Evolutionary conservation across 2,113 vertebrate species (phyloP).

Genomic region (Shinisaurus crocodilurus): DNA sequence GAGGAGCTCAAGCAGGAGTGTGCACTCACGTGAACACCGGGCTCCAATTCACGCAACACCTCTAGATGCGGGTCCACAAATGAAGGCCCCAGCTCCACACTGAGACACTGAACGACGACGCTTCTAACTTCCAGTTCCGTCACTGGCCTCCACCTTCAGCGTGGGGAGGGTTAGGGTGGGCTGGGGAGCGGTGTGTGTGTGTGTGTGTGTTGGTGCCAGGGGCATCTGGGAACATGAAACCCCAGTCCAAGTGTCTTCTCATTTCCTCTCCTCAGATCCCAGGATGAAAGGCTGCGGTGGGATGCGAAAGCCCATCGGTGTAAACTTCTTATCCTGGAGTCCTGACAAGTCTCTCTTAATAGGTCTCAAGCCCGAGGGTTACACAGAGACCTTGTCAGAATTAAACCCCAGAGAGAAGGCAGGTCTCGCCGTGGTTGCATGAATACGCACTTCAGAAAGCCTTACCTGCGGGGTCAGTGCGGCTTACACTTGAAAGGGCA

Average conservation of each 20-base stretch:
- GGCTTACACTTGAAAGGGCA: conserved; percentile 42
- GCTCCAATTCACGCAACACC: too few species aligned
- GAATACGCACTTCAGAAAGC: not conserved
- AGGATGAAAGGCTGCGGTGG: not conserved
- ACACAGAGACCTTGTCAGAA: fast-evolving
- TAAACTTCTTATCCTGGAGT: not conserved
- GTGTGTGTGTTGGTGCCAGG: too few species aligned
- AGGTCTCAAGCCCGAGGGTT: not conserved
- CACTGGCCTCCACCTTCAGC: not conserved
- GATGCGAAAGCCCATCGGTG: not conserved
- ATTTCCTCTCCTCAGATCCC: not conserved
- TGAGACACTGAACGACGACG: not conserved
- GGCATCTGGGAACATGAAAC: not conserved
- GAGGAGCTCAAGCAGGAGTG: too few species aligned
- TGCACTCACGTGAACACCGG: too few species aligned
- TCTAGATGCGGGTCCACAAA: not conserved
- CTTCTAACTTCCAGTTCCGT: too few species aligned
- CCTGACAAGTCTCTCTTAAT: conserved; percentile 4
- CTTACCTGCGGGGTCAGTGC: conserved; percentile 41
- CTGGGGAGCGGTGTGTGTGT: not conserved
- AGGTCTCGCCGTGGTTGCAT: conserved; percentile 12
- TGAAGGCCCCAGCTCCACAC: not conserved
- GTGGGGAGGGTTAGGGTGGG: too few species aligned
- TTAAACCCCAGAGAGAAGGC: conserved; percentile 26
- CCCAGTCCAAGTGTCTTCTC: not conserved